Evolutionary conservation across 2,888 invertebrate species (phyloP).

Genomic region (Xylophagus ater): DNA sequence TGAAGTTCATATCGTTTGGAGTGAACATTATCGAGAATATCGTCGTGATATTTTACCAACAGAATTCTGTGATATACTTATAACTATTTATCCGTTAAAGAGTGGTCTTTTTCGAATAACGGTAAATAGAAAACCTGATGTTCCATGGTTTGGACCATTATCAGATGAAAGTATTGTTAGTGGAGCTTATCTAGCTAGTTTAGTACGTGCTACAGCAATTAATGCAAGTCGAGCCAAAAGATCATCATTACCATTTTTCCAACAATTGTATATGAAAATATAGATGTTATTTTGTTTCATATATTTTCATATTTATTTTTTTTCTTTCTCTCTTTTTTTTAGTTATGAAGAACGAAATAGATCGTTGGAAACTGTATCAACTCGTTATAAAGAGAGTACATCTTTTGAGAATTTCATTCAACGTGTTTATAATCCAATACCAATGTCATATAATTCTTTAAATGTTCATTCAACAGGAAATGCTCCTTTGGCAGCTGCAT

Average conservation of each 20-base stretch:
- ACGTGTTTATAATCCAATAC: constrained; percentile 57
- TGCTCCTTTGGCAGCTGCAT: constrained; percentile 47
- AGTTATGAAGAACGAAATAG: constrained; percentile 87
- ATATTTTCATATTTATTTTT: constrained; percentile 8
- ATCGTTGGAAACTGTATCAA: constrained; percentile 72
- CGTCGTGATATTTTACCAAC: constrained; percentile 94
- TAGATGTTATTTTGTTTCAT: not conserved
- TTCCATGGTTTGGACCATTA: constrained; percentile 90
- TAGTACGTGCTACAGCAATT: constrained; percentile 81
- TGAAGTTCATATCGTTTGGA: constrained; percentile 99
- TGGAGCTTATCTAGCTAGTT: constrained; percentile 56
- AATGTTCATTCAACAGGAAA: constrained; percentile 23
- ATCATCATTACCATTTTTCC: constrained; percentile 78
- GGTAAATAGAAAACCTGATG: constrained; percentile 76
- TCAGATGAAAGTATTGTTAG: constrained; percentile 74
- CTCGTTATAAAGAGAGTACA: constrained; percentile 72
- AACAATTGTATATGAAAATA: constrained; percentile 62
- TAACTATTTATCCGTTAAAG: constrained; percentile 87
- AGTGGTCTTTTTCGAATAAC: constrained; percentile 80
- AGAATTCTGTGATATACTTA: constrained; percentile 97
- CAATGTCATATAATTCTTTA: constrained; percentile 29
- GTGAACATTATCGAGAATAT: constrained; percentile 92
- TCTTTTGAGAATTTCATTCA: constrained; percentile 85
- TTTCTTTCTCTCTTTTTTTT: constrained; percentile 22
- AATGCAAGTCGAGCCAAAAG: constrained; percentile 88